phyloP scores from a whole-genome alignment of 2,888 invertebrate species.

The Dendrolimus houi region DNA sequence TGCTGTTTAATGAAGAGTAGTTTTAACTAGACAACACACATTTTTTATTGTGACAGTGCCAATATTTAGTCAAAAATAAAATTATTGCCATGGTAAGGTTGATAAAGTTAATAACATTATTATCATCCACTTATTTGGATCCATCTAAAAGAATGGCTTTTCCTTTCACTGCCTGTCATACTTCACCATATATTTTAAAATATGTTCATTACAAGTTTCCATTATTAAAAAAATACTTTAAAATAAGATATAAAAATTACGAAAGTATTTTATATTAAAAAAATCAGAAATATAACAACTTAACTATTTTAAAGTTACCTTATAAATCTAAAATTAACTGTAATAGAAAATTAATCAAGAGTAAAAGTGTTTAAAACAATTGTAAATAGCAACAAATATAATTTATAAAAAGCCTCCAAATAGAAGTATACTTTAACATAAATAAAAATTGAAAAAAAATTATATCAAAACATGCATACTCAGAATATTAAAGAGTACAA shows the following conservation, averaged over 20 bases:
- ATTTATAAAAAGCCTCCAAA: conserved; percentile 57
- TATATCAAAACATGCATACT: conserved; percentile 26
- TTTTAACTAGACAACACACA: too few species aligned
- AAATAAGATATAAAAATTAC: not conserved
- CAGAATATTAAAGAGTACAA: conserved; percentile 36
- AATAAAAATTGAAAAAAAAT: conserved; percentile 51
- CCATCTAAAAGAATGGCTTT: too few species aligned
- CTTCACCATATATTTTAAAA: too few species aligned
- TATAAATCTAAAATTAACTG: conserved; percentile 28
- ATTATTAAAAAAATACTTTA: not conserved
- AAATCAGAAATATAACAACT: not conserved
- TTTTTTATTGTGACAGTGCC: too few species aligned
- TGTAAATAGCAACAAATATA: conserved; percentile 69
- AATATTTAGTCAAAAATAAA: too few species aligned
- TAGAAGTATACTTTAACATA: conserved; percentile 41
- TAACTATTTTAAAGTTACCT: conserved; percentile 6
- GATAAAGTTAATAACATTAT: too few species aligned
- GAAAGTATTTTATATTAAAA: not conserved
- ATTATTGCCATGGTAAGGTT: too few species aligned
- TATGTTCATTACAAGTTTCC: too few species aligned
- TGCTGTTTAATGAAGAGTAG: too few species aligned
- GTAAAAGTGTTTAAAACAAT: conserved; percentile 54
- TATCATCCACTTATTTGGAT: too few species aligned
- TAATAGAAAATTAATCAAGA: conserved; percentile 45
- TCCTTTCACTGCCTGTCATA: too few species aligned